Percentiles rank a stretch among this genome's conserved stretches.
These are phyloP conservation scores for Pipra filicauda DNA, from an alignment of 2,113 vertebrate genomes.

Conservation along the genomic window DNA sequence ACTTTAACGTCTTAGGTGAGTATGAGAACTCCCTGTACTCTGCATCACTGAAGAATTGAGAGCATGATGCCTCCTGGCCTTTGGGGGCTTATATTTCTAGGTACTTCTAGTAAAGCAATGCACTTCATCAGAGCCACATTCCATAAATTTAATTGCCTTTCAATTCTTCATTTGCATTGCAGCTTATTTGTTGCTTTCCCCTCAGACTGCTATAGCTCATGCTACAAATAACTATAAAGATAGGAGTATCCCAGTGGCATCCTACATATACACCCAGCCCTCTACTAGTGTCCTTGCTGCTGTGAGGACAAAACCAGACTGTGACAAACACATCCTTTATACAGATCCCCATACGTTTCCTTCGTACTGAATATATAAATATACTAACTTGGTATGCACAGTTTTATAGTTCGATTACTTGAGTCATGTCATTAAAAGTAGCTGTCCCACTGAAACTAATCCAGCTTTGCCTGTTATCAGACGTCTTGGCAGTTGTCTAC, in stretches of 20 bases:
- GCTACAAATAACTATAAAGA: neutral
- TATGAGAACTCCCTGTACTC: neutral
- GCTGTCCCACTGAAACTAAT: neutral
- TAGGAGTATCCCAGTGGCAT: neutral
- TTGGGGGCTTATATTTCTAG: neutral
- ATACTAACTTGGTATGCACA: neutral
- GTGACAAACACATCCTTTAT: neutral
- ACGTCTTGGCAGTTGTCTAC: neutral
- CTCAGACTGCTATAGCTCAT: neutral
- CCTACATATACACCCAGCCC: neutral
- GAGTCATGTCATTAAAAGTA: neutral
- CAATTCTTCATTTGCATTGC: neutral
- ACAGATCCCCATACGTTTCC: neutral
- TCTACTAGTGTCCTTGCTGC: neutral
- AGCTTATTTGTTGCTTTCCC: neutral
- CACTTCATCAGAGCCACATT: neutral
- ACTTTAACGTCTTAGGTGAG: neutral
- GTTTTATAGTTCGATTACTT: neutral
- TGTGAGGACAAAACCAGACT: neutral
- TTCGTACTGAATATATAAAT: neutral
- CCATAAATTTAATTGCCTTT: neutral
- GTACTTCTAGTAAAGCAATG: neutral
- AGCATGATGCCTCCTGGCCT: neutral
- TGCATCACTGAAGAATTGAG: neutral
- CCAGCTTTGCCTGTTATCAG: conserved; percentile 11